phyloP scores from a whole-genome alignment of 2,797 vertebrate species.

The Rhynchonycteris naso region DNA sequence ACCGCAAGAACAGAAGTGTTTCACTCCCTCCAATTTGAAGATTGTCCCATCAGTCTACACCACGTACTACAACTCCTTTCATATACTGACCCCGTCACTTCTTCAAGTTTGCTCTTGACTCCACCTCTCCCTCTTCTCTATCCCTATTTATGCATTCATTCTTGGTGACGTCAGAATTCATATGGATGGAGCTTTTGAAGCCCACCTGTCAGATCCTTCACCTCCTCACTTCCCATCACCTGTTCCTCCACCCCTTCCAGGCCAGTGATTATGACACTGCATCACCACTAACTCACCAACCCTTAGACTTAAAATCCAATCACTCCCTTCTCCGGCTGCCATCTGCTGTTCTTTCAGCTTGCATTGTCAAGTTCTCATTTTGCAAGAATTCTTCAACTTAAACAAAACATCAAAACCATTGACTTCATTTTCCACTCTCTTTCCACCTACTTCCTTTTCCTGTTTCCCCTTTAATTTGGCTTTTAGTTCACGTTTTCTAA shows the following conservation, averaged over 20 bases:
- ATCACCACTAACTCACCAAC: not conserved
- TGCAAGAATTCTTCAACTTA: not conserved
- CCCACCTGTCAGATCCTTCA: not conserved
- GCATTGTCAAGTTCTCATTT: not conserved
- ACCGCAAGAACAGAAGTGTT: not conserved
- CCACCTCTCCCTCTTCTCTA: not conserved
- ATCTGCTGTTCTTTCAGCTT: not conserved
- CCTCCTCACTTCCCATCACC: not conserved
- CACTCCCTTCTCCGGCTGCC: not conserved
- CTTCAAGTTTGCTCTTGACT: not conserved
- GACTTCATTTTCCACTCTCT: not conserved
- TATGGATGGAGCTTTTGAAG: not conserved
- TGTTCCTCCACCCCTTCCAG: not conserved
- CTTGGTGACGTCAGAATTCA: not conserved
- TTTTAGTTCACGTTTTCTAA: not conserved
- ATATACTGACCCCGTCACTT: not conserved
- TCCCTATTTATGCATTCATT: not conserved
- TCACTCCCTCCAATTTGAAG: not conserved
- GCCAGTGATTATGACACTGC: not conserved
- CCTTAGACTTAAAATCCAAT: not conserved
- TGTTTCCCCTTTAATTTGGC: not conserved
- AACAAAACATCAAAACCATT: not conserved
- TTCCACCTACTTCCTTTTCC: not conserved
- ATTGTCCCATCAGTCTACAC: not conserved
- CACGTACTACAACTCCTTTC: not conserved